Base-by-base conservation (phyloP, 2,113 vertebrate species). In the Trochalopteron elliotii region DNA sequence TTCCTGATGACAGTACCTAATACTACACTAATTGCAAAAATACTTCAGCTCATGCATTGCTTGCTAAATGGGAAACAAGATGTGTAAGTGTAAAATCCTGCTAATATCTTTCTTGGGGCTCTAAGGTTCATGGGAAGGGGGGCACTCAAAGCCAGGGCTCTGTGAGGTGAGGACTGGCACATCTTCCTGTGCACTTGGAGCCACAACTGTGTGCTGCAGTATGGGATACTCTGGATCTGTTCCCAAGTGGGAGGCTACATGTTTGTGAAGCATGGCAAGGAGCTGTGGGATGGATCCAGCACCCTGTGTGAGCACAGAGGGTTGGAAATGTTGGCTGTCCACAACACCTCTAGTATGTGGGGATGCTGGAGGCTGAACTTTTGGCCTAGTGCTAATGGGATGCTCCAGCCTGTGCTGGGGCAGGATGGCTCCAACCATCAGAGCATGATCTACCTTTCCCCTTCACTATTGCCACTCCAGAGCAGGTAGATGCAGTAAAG, bases 281-380 rank as follows among this genome's bases (percentile, higher is more conserved):
- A 75, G 33, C 15, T 15, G 19, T 44, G n/a, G 28, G 28, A 17
- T 37, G n/a, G 53, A 90, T 28, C 42, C 30, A 27, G 33, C 12
- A 49, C 2, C 33, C 27, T 35, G 27, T 49, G 22, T 30, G 40
- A 70, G 15, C 30, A 45, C 18, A 59, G 42, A 4, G 9, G 19
- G 2, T 44, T 39, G 22, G 9, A 28, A n/a, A 64, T 22, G 3
- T 15, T 0, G 0, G 15, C 70, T 71, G 10, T 15, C 72, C 23
- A 45, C 10, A 64, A 7, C 4, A 49, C 18, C 3, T 21, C 12
- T 25, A 22, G 4, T 8, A 52, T 28, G 20, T 67, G 68, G 27
- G 37, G 15, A 31, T 61, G 40, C n/a, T 69, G 42, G 14, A 3
- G 1, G 9, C 15, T 77, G 55, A 89, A 10, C 7, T 81, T 22